Percentiles rank a stretch among this genome's conserved stretches.
phyloP scores from a whole-genome alignment of 2,797 vertebrate genomes.

The Crocodylus rhombifer region DNA sequence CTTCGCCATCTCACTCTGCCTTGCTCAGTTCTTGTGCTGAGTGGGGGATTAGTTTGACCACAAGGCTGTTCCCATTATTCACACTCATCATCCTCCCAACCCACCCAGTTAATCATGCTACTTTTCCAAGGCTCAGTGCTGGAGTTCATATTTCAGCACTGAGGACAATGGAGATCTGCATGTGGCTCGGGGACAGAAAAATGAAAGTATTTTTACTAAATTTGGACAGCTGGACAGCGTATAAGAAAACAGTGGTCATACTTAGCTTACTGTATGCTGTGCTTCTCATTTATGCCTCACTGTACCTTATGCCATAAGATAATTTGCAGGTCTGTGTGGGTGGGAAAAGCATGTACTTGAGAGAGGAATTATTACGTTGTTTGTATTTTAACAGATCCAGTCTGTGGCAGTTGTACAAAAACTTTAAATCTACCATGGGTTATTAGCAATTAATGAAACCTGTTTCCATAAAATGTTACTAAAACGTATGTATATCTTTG shows the following conservation, averaged over 20 bases:
- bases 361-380: not conserved
- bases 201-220: conserved; percentile 25
- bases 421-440: not conserved
- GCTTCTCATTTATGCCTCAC: not conserved
- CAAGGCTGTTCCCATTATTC: not conserved
- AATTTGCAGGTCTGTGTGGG: not conserved
- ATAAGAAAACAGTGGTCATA: not conserved
- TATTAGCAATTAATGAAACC: not conserved
- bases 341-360: not conserved
- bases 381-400: not conserved
- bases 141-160: not conserved
- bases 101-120: rapidly evolving
- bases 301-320: not conserved
- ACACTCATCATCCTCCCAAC: not conserved
- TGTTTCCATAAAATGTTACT: not conserved
- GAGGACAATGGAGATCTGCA: not conserved
- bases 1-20: rapidly evolving
- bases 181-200: conserved; percentile 34
- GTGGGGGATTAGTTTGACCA: not conserved
- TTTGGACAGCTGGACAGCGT: conserved; percentile 27
- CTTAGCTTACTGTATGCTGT: conserved; percentile 12
- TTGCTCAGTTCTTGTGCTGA: not conserved
- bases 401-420: not conserved
- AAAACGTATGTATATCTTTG: not conserved
- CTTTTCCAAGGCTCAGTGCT: not conserved